Conservation (phyloP, 1,140 invertebrate species). For the Bemisia tabaci region DNA sequence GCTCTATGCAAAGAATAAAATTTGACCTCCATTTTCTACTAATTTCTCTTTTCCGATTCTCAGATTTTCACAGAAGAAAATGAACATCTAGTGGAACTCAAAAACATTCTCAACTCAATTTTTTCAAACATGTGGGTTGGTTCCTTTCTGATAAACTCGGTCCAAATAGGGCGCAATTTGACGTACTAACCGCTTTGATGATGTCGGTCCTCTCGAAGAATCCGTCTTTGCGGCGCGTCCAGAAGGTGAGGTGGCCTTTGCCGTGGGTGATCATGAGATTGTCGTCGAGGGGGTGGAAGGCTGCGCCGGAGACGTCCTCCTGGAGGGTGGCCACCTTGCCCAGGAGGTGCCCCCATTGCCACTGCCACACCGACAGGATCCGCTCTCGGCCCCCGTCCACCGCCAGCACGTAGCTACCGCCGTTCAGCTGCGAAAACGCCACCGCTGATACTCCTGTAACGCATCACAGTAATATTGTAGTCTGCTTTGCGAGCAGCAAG, state of each 20-base stretch:
- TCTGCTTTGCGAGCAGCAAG: too few relatives aligned
- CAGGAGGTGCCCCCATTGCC: conserved; percentile 75
- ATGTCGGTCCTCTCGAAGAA: conserved; percentile 79
- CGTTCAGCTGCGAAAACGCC: conserved; percentile 81
- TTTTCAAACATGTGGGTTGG: too few relatives aligned
- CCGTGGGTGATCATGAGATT: conserved; percentile 87
- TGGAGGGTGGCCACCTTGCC: conserved; percentile 73
- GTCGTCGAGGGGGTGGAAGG: conserved; percentile 85
- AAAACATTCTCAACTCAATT: too few relatives aligned
- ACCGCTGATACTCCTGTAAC: conserved; percentile 74
- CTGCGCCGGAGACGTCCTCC: conserved; percentile 76
- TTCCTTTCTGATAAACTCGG: too few relatives aligned
- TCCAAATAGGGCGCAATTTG: too few relatives aligned
- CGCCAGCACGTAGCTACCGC: conserved; percentile 73
- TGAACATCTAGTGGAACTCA: too few relatives aligned
- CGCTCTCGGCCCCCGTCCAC: conserved; percentile 73
- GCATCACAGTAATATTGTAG: too few relatives aligned
- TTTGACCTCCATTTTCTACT: too few relatives aligned
- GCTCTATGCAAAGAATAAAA: too few relatives aligned
- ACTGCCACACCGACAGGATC: conserved; percentile 77
- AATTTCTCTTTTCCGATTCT: too few relatives aligned
- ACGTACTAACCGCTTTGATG: conserved; percentile 58
- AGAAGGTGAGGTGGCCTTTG: conserved; percentile 82
- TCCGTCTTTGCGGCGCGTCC: conserved; percentile 76
- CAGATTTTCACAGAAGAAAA: too few relatives aligned